Base-by-base conservation (phyloP, 2,113 vertebrate genomes). In the Hystrix brachyura region DNA sequence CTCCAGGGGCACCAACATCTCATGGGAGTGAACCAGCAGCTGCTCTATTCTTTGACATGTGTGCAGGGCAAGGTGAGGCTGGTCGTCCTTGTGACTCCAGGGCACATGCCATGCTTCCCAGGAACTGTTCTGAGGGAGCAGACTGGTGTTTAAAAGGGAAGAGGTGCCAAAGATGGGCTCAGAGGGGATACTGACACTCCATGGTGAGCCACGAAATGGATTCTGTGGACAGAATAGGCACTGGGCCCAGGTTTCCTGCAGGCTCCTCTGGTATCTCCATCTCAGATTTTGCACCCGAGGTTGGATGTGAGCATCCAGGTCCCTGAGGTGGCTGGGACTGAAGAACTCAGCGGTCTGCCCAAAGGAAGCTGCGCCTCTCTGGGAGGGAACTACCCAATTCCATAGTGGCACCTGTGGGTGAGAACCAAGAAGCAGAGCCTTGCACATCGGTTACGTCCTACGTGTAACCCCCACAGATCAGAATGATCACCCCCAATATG, bases 101-200 rank as follows among this genome's bases (percentile, higher is more conserved):
- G 86, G 79, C 19, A 67, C 43, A 19, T 83, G 86, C 94, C 82
- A 38, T 23, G 38, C 25, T 55, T 95, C 94, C 96, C 69, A 87
- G 85, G 76, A 87, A 79, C 57, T 87, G 7, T 86, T 46, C 90
- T 64, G 90, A 67, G 78, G 23, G 46, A 96, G 23, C 78, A 87
- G 27, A 53, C 21, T 72, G 67, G 80, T 86, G 60, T n/a, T 92
- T 57, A 95, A 81, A 74, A 96, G 81, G 51, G 92, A 94, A 10
- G 95, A 85, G 62, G 76, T 53, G 1, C 83, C 81, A 78, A 94
- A 48, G 18, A 60, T 34, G 43, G 87, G 23, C 27, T 93, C 83
- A 27, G 59, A 78, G 19, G 60, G n/a, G 38, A 25, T n/a, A 57
- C 53, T 38, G 76, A n/a, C 32, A 67, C 29, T 71, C 90, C 83